Evolutionary conservation across 2,888 invertebrate genomes (phyloP).

Genomic region (Diarsia rubi): DNA sequence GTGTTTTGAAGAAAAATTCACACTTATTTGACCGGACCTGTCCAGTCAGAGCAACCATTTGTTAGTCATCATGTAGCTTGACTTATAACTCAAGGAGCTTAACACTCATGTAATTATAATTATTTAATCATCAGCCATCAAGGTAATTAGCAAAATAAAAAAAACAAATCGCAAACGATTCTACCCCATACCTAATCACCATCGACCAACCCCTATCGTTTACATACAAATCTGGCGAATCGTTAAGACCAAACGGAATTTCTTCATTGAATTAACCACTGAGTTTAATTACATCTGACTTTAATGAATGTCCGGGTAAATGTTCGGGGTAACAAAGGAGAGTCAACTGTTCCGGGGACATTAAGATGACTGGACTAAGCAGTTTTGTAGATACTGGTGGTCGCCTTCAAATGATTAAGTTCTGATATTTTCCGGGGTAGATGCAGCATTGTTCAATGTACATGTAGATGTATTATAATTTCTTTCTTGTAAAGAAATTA

Average conservation of each 20-base stretch:
- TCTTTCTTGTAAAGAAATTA: too few relatives aligned
- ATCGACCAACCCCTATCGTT: conserved; percentile 19
- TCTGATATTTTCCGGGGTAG: too few relatives aligned
- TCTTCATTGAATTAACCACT: conserved; percentile 56
- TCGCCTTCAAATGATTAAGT: not conserved
- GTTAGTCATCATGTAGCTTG: too few relatives aligned
- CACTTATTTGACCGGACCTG: too few relatives aligned
- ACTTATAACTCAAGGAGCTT: too few relatives aligned
- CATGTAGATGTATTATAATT: too few relatives aligned
- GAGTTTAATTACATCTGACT: conserved; percentile 62
- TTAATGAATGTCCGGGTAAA: conserved; percentile 58
- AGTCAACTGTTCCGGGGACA: conserved; percentile 32
- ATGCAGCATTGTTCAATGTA: too few relatives aligned
- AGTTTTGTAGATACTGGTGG: not conserved
- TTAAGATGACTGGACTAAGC: conserved; percentile 17
- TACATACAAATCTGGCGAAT: conserved; percentile 54
- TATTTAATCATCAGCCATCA: not conserved
- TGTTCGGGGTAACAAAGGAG: conserved; percentile 54
- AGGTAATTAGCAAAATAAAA: not conserved
- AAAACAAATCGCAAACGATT: not conserved
- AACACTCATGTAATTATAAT: not conserved
- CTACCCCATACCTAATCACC: not conserved
- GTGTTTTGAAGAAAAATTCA: too few relatives aligned
- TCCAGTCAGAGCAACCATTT: too few relatives aligned
- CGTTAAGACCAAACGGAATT: conserved; percentile 49